phyloP scores from a whole-genome alignment of 2,888 invertebrate genomes.

The Cryptosula pallasiana region DNA sequence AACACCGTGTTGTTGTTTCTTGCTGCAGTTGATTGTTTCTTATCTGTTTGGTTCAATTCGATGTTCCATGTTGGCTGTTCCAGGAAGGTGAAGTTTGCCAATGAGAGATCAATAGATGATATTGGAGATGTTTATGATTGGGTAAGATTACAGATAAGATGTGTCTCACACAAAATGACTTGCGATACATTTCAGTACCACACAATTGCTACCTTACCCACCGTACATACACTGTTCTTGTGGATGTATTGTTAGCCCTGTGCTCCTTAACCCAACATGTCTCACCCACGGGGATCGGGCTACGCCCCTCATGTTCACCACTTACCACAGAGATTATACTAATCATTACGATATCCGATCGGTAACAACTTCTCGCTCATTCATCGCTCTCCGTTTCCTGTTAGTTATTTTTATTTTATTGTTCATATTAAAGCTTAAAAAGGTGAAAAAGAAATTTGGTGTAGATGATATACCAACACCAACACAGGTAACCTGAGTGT shows the following conservation, averaged over 20 bases:
- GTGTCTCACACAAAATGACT: too few species aligned
- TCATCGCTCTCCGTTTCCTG: not conserved
- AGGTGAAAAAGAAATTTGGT: constrained; percentile 14
- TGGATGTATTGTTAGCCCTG: not conserved
- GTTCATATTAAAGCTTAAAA: not conserved
- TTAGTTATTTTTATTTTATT: too few species aligned
- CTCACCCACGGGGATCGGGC: not conserved
- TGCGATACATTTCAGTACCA: not conserved
- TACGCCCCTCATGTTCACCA: not conserved
- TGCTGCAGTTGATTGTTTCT: not conserved
- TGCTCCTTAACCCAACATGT: not conserved
- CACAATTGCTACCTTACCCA: not conserved
- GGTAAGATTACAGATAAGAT: not conserved
- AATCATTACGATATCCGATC: not conserved
- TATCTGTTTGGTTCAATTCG: not conserved
- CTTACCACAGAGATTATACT: not conserved
- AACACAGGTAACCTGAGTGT: not conserved
- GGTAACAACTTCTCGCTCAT: not conserved
- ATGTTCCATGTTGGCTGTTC: not conserved
- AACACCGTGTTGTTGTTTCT: not conserved
- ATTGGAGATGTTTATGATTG: constrained; percentile 17
- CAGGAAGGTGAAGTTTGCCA: constrained; percentile 19
- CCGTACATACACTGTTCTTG: not conserved
- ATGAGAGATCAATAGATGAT: not conserved
- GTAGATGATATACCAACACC: not conserved